These are phyloP conservation scores for Acanthurus tractus DNA, from an alignment of 2,797 vertebrate genomes.

Conservation along the genomic window DNA sequence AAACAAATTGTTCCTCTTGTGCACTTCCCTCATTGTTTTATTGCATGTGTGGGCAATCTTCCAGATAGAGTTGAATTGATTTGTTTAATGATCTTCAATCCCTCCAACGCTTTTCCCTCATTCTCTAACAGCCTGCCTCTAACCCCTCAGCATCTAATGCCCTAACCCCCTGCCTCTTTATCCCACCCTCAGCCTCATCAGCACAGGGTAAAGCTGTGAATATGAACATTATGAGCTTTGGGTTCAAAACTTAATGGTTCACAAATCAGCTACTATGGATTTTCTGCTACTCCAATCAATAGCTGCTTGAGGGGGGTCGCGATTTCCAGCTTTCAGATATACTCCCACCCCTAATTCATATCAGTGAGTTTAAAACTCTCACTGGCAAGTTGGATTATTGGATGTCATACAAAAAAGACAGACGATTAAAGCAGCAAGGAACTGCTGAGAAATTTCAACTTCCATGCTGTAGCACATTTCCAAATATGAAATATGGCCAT, in stretches of 20 bases:
- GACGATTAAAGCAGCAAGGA: slow-evolving; percentile 13
- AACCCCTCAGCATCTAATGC: slow-evolving; percentile 71
- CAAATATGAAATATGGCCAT: slow-evolving; percentile 10
- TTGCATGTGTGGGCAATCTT: slow-evolving; percentile 81
- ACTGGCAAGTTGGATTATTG: slow-evolving; percentile 61
- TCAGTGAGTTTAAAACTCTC: slow-evolving; percentile 74
- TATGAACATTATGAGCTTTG: slow-evolving; percentile 90
- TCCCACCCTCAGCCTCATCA: slow-evolving; percentile 82
- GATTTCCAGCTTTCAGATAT: slow-evolving; percentile 88
- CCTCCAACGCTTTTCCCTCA: slow-evolving; percentile 69
- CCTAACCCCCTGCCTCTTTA: slow-evolving; percentile 78
- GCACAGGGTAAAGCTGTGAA: slow-evolving; percentile 84
- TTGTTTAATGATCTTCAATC: slow-evolving; percentile 80
- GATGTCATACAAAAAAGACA: slow-evolving; percentile 32
- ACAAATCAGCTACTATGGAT: slow-evolving; percentile 93
- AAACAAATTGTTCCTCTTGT: slow-evolving; percentile 67
- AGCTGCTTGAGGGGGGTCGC: slow-evolving; percentile 87
- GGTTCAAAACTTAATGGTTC: slow-evolving; percentile 91
- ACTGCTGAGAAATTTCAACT: neutral
- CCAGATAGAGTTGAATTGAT: slow-evolving; percentile 81
- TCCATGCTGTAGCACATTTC: neutral
- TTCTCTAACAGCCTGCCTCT: slow-evolving; percentile 59
- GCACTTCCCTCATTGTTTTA: slow-evolving; percentile 74
- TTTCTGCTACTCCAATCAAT: slow-evolving; percentile 88
- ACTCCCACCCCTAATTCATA: slow-evolving; percentile 87